Evolutionary conservation across 2,888 invertebrate species (phyloP).

Genomic region (Physocephala rufipes): DNA sequence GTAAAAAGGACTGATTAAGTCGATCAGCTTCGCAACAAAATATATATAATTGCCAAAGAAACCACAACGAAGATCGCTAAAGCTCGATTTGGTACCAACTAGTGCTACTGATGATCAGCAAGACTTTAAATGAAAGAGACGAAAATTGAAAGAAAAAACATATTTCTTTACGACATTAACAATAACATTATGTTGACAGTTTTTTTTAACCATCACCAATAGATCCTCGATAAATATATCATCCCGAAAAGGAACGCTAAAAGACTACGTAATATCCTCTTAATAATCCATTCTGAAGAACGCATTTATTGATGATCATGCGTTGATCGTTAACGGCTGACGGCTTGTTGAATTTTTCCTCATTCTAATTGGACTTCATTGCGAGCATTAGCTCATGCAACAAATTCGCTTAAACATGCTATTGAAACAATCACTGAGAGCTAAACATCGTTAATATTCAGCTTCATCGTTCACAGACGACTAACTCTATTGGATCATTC

Average conservation of each 20-base stretch:
- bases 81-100: no score
- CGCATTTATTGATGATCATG: neutral
- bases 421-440: neutral
- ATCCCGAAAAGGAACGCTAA: neutral
- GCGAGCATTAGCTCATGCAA: conserved; percentile 3
- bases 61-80: no score
- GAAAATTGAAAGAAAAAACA: neutral
- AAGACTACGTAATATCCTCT: neutral
- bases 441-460: neutral
- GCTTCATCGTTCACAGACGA: neutral
- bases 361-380: no score
- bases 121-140: no score
- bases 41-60: no score
- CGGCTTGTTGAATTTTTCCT: neutral
- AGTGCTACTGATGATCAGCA: no score
- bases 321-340: neutral
- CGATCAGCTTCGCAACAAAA: no score
- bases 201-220: neutral
- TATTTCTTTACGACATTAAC: neutral
- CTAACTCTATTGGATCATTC: neutral
- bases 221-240: neutral
- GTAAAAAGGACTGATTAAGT: no score
- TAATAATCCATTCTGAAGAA: neutral
- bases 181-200: neutral
- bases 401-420: neutral